These are phyloP conservation scores for Charaxes varanes DNA, from an alignment of 1,140 invertebrate species.

Conservation along the genomic window DNA sequence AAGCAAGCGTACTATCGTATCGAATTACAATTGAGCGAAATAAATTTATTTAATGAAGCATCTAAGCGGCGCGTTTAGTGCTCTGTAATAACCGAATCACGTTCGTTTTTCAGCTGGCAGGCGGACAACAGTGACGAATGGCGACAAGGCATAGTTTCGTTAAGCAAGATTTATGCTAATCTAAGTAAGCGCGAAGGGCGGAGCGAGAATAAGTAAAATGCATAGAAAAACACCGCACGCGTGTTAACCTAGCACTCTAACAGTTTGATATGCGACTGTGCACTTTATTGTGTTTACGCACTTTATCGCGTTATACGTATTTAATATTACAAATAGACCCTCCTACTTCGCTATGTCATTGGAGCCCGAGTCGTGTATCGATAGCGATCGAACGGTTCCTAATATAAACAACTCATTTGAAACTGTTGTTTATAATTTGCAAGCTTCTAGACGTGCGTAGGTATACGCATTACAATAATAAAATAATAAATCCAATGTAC, in stretches of 20 bases:
- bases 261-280: constrained; percentile 33
- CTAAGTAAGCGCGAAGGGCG: constrained; percentile 50
- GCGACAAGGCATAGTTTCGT: constrained; percentile 16
- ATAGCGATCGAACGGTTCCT: constrained; percentile 27
- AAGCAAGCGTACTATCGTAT: constrained; percentile 43
- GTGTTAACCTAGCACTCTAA: constrained; percentile 37
- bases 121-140: constrained; percentile 44
- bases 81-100: constrained; percentile 55
- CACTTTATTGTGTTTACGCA: too few species aligned
- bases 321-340: constrained; percentile 43
- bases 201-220: constrained; percentile 28
- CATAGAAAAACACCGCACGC: constrained; percentile 27
- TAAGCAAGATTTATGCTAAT: constrained; percentile 43
- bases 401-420: constrained; percentile 21
- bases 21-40: constrained; percentile 49
- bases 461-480: neutral
- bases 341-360: constrained; percentile 39
- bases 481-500: too few species aligned
- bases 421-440: constrained; percentile 10
- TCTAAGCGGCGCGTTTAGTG: constrained; percentile 47
- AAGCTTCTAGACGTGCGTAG: constrained; percentile 3
- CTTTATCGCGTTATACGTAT: too few species aligned
- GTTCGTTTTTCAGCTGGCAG: constrained; percentile 49
- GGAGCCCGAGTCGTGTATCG: constrained; percentile 26
- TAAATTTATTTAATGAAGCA: constrained; percentile 59